These are phyloP conservation scores for Conger conger DNA, from an alignment of 2,113 vertebrate species.

Conservation along the genomic window DNA sequence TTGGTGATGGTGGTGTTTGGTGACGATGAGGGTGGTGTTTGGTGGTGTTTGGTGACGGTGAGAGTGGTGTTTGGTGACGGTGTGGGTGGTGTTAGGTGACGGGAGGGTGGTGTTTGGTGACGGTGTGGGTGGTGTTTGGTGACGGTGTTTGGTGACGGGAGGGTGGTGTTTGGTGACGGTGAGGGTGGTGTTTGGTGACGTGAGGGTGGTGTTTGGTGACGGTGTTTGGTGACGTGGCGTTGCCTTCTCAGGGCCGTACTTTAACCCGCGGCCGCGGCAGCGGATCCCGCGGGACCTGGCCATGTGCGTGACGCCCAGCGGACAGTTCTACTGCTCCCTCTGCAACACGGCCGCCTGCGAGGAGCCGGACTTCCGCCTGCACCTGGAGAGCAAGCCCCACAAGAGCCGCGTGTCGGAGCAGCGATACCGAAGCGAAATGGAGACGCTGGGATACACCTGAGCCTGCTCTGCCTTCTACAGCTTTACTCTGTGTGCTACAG, in stretches of 20 bases:
- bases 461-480: slow-evolving; percentile 5
- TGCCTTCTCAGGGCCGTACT: slow-evolving; percentile 84
- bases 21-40: no score
- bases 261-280: slow-evolving; percentile 90
- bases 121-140: no score
- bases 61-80: no score
- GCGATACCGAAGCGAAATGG: slow-evolving; percentile 94
- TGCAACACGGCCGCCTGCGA: slow-evolving; percentile 92
- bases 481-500: not conserved
- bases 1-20: no score
- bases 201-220: not conserved
- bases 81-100: no score
- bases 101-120: no score
- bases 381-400: slow-evolving; percentile 96
- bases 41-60: no score
- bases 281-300: slow-evolving; percentile 93
- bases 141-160: no score
- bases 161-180: no score
- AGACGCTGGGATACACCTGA: slow-evolving; percentile 92
- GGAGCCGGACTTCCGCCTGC: slow-evolving; percentile 91
- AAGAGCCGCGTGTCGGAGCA: slow-evolving; percentile 96
- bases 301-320: slow-evolving; percentile 97
- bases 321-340: slow-evolving; percentile 99
- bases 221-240: not conserved
- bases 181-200: not conserved